Evolutionary conservation across 2,797 vertebrate species (phyloP), one percentile per base, ranked within the genome.

Genomic region (Champsocephalus gunnari): DNA sequence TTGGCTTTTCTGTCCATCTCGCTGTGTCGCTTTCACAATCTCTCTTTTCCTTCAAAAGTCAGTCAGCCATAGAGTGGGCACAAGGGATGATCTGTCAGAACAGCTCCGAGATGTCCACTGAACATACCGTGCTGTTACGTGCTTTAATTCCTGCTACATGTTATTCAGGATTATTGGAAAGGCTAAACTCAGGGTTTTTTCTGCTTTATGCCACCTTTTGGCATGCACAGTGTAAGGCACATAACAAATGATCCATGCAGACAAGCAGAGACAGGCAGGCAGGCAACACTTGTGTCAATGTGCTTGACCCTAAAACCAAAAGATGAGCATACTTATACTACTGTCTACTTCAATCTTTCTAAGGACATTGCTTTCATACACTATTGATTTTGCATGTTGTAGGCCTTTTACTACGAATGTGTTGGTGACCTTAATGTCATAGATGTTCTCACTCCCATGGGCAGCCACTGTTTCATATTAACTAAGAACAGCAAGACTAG

Each of bases 41-140:
- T 77, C 63, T 73, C 58, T 82, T 80, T 89, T 71, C 75, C 73
- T 38, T 82, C 67, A 57, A 81, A 28, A 87, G 57, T 34, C 86
- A 88, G 69, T 81, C 83, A 83, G 76, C 88, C 89, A 81, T 88
- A 73, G 84, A 83, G 60, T 69, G 66, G 83, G 67, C 92, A 83
- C 88, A 77, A 69, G 90, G 84, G 82, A 87, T 81, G 85, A 87
- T 90, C 80, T 92, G 90, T 91, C 89, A 89, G 90, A 91, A 79
- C 81, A 72, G 84, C 80, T 79, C 74, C 85, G 70, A 83, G 75
- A 89, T 79, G 84, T 91, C 89, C 77, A 70, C 60, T 75, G 84
- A 79, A 87, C 84, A 80, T 79, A 75, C 64, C 68, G 54, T 75
- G 44, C 71, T 73, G 17, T 57, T 68, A 77, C 34, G 13, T 78